Percentiles rank a stretch among this genome's conserved stretches.
Conservation (phyloP, 2,113 vertebrate genomes). For the Colinus virginianus region DNA sequence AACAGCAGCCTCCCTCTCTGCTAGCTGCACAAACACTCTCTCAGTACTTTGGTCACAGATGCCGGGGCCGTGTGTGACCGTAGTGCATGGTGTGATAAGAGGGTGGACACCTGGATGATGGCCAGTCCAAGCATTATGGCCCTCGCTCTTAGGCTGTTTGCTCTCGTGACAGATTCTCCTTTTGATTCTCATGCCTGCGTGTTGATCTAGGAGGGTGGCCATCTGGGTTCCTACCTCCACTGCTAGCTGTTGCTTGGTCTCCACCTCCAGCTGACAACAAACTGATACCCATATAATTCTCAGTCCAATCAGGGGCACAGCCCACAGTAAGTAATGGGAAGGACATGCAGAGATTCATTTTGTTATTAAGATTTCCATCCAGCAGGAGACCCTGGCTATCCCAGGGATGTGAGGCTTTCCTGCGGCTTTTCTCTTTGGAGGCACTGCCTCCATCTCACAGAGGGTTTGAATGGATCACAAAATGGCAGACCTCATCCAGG, state of each 20-base stretch:
- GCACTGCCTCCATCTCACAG: neutral
- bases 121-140: conserved; percentile 50
- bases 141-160: conserved; percentile 37
- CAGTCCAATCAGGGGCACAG: neutral
- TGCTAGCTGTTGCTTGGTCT: neutral
- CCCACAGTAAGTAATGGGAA: neutral
- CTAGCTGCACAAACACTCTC: neutral
- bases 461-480: neutral
- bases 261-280: neutral
- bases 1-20: neutral
- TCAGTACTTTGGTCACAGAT: neutral
- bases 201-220: conserved; percentile 70
- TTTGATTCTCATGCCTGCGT: conserved; percentile 60
- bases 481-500: neutral
- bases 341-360: neutral
- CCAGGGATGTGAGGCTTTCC: neutral
- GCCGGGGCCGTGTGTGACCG: neutral
- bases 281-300: neutral
- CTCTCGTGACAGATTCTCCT: conserved; percentile 68
- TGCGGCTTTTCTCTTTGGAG: neutral
- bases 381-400: neutral
- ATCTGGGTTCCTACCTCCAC: conserved; percentile 67
- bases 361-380: neutral
- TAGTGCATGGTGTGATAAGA: conserved; percentile 6
- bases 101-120: conserved; percentile 55